phyloP scores from a whole-genome alignment of 2,113 vertebrate species.

The Salvator merianae region DNA sequence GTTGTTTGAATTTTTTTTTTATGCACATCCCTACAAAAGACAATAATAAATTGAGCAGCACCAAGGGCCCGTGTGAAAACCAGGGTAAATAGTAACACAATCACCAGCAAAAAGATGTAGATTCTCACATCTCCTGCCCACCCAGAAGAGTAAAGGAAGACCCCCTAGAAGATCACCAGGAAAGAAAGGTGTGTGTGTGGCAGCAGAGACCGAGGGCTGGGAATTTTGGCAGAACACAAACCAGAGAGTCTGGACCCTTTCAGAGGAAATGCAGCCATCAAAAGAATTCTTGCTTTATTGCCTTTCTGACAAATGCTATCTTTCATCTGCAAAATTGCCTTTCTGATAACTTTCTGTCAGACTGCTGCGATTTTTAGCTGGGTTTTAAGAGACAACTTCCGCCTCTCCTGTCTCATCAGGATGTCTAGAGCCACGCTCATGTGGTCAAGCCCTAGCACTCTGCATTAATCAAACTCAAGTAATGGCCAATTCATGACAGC shows the following conservation, averaged over 20 bases:
- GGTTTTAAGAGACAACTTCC: neutral
- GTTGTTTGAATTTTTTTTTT: too few species aligned
- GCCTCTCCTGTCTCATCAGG: neutral
- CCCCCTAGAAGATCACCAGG: neutral
- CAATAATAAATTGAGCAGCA: too few species aligned
- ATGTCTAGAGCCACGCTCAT: neutral
- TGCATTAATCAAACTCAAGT: neutral
- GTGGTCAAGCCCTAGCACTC: neutral
- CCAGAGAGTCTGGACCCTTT: slow-evolving; percentile 41
- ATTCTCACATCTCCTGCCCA: neutral
- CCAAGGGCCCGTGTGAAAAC: too few species aligned
- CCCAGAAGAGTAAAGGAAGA: slow-evolving; percentile 27
- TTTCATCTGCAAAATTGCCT: slow-evolving; percentile 30
- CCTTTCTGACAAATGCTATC: slow-evolving; percentile 35
- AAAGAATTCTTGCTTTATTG: slow-evolving; percentile 35
- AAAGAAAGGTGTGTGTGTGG: neutral
- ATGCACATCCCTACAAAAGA: too few species aligned
- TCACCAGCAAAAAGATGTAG: slow-evolving; percentile 25
- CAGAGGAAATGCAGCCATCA: slow-evolving; percentile 33
- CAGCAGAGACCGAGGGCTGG: slow-evolving; percentile 18
- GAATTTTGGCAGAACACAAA: slow-evolving; percentile 40
- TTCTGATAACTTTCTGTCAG: neutral
- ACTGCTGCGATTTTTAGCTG: neutral
- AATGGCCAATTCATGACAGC: neutral
- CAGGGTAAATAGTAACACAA: too few species aligned